phyloP scores from a whole-genome alignment of 2,113 vertebrate species.

The Tyto alba region DNA sequence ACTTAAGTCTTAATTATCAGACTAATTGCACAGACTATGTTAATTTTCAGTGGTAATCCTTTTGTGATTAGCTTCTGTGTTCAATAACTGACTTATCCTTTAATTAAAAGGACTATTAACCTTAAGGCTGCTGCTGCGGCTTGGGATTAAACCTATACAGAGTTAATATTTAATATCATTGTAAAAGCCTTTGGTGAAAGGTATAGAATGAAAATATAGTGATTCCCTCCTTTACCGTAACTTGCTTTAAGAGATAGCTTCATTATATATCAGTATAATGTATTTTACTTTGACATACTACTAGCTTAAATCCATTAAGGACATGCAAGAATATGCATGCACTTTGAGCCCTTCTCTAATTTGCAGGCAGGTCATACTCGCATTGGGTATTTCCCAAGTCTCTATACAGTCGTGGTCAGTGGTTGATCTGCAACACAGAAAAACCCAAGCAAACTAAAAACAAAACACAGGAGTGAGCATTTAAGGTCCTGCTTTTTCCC shows the following conservation, averaged over 20 bases:
- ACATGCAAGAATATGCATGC: not conserved
- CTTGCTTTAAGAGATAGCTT: conserved; percentile 32
- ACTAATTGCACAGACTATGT: conserved; percentile 95
- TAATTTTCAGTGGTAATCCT: conserved; percentile 95
- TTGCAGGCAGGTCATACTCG: not conserved
- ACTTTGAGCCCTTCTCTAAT: not conserved
- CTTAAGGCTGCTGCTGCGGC: conserved; percentile 83
- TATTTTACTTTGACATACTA: conserved; percentile 27
- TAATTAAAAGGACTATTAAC: conserved; percentile 99
- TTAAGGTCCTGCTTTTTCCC: not conserved
- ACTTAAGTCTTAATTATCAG: conserved; percentile 99
- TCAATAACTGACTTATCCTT: conserved; percentile 93
- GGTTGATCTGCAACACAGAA: not conserved
- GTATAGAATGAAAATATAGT: conserved; percentile 56
- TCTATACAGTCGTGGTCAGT: not conserved
- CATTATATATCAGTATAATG: not conserved
- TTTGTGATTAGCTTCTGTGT: conserved; percentile 91
- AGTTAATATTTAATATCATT: conserved; percentile 78
- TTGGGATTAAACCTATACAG: conserved; percentile 82
- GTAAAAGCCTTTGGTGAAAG: conserved; percentile 71
- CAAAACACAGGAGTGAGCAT: not conserved
- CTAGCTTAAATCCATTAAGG: conserved; percentile 27
- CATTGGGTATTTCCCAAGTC: not conserved
- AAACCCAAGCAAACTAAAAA: not conserved
- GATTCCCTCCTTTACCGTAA: conserved; percentile 20